A percentile compares a stretch with the other conserved stretches of the same genome.
Conservation (phyloP, 2,113 vertebrate genomes). For the Alosa alosa region DNA sequence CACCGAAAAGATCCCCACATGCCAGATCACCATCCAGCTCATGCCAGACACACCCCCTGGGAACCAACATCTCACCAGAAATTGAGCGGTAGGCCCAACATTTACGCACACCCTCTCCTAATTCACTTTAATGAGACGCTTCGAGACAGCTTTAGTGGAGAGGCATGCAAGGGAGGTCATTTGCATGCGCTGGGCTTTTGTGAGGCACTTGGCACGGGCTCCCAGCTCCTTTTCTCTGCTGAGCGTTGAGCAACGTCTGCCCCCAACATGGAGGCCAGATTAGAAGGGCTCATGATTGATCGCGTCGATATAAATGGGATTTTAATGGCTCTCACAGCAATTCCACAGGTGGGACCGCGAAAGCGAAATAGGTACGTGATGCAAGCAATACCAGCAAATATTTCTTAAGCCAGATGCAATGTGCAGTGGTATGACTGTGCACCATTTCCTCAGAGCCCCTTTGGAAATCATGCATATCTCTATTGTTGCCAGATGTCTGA, state of each 20-base stretch:
- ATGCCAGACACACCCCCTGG: conserved; percentile 60
- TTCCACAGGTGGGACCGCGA: conserved; percentile 22
- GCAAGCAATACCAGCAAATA: neutral
- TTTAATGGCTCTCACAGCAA: conserved; percentile 43
- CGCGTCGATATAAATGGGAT: conserved; percentile 30
- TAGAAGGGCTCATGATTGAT: conserved; percentile 52
- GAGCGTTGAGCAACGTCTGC: conserved; percentile 54
- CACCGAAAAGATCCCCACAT: conserved; percentile 60
- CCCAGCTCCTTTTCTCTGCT: conserved; percentile 51
- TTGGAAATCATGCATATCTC: conserved; percentile 32
- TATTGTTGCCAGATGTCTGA: conserved; percentile 49
- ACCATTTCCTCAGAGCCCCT: conserved; percentile 36
- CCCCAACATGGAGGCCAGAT: conserved; percentile 58
- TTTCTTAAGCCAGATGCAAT: neutral
- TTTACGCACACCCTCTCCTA: conserved; percentile 66
- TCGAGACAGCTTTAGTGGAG: conserved; percentile 66
- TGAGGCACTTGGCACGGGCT: conserved; percentile 50
- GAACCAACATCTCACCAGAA: conserved; percentile 60
- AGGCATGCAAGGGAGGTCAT: conserved; percentile 66
- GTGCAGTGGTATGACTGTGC: conserved; percentile 32
- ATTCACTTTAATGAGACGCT: conserved; percentile 69
- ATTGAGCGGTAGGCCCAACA: conserved; percentile 65
- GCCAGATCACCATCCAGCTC: conserved; percentile 49
- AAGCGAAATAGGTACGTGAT: neutral
- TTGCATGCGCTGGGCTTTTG: conserved; percentile 59